Conservation (phyloP, 2,888 invertebrate species). For the Cylloceria caligata region DNA sequence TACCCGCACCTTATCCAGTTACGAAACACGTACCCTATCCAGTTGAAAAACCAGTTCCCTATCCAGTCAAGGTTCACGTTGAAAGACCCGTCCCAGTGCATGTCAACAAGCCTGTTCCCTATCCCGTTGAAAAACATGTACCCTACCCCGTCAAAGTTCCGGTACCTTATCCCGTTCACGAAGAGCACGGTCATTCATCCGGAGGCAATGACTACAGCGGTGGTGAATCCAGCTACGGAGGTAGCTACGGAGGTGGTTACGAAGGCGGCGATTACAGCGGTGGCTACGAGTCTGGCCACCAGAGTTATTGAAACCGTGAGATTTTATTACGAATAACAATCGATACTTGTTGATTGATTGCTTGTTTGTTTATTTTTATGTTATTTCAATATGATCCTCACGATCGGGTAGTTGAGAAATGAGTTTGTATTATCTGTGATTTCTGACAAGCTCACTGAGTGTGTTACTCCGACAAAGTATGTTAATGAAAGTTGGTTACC, state of each 20-base stretch:
- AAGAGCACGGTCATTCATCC: slow-evolving; percentile 71
- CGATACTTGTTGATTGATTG: slow-evolving; percentile 25
- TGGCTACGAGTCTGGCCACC: slow-evolving; percentile 72
- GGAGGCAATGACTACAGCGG: slow-evolving; percentile 67
- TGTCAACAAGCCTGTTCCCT: slow-evolving; percentile 81
- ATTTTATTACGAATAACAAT: slow-evolving; percentile 27
- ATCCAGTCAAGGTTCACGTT: slow-evolving; percentile 87
- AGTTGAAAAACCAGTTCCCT: slow-evolving; percentile 88
- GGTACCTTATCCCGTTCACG: slow-evolving; percentile 88
- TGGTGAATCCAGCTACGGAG: slow-evolving; percentile 49
- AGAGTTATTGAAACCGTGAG: slow-evolving; percentile 57
- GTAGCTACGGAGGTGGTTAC: slow-evolving; percentile 55
- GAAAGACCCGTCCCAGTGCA: slow-evolving; percentile 84
- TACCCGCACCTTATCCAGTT: slow-evolving; percentile 80
- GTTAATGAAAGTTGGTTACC: background rate
- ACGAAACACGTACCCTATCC: slow-evolving; percentile 80
- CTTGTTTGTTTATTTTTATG: slow-evolving; percentile 44
- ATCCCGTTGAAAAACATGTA: slow-evolving; percentile 85
- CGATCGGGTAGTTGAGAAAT: slow-evolving; percentile 32
- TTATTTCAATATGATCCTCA: slow-evolving; percentile 38
- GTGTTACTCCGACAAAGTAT: slow-evolving; percentile 38
- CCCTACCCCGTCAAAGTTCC: slow-evolving; percentile 90
- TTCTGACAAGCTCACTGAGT: slow-evolving; percentile 47
- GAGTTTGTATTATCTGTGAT: slow-evolving; percentile 62
- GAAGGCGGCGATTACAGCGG: slow-evolving; percentile 56